Evolutionary conservation across 2,888 invertebrate genomes (phyloP), one percentile per base, ranked within the genome.

Genomic region (Mimachlamys varia): DNA sequence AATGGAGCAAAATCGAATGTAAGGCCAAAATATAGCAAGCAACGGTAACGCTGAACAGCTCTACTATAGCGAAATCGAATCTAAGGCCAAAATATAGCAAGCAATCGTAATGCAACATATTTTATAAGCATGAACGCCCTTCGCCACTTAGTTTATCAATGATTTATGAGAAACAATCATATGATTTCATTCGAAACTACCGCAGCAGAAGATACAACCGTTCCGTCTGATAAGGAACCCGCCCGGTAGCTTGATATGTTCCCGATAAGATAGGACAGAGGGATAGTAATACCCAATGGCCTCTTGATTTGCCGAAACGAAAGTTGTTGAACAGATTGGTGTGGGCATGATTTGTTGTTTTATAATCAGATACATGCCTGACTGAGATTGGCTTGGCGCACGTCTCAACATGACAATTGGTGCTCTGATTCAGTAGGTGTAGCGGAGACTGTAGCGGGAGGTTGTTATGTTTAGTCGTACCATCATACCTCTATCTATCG

Each of bases 341-440:
- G 76, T 33, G 33, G 76, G 33, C 76, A 27, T 76, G 76, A 76
- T 76, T 76, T 76, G 76, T 76, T 76, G 76, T 76, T 62, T 62
- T 76, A 76, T 76, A 76, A 76, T 76, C 76, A 33, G 76, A 76
- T 76, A 76, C 76, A 76, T 76, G 76, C 76, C 15, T 33, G 27
- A 12, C 22, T 33, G 27, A 76, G 76, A 76, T 76, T 33, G 76
- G 76, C 62, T n/a, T 62, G 62, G 22, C 22, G 62, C 76, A 76
- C 27, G 33, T 76, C 76, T 76, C 76, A 27, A 76, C 7, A 76
- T 27, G 33, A 13, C 33, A 33, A 76, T 76, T 13, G 27, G 33
- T 76, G 33, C 33, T 3, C 62, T 76, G 76, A 76, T 76, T 15
- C 33, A 22, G 62, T 62, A 22, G 62, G 22, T 62, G 62, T 62